These are phyloP conservation scores for Lucifuga dentata DNA, from an alignment of 2,113 vertebrate genomes.

Conservation along the genomic window DNA sequence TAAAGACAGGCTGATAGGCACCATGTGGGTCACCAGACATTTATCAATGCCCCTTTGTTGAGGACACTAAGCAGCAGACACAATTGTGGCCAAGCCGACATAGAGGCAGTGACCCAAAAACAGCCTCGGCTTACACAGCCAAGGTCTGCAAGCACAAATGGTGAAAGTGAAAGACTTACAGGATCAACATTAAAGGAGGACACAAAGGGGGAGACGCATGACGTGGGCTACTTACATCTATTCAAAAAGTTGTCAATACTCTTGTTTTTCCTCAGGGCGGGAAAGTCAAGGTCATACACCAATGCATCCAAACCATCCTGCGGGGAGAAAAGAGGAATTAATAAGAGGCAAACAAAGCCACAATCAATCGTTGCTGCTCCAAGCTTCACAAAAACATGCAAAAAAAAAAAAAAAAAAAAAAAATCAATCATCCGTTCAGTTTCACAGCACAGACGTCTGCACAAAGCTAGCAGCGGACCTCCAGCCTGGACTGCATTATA, in stretches of 20 bases:
- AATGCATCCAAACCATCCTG: conserved; percentile 98
- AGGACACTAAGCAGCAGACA: conserved; percentile 76
- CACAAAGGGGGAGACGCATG: background rate
- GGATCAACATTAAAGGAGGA: conserved; percentile 15
- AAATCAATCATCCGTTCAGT: too few relatives aligned
- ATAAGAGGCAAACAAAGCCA: conserved; percentile 11
- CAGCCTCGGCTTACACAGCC: conserved; percentile 29
- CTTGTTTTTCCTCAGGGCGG: conserved; percentile 99
- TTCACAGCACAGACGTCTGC: background rate
- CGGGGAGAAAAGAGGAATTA: conserved; percentile 55
- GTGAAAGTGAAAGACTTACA: conserved; percentile 29
- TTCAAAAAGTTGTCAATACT: conserved; percentile 99
- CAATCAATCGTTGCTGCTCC: background rate
- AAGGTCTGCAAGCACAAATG: conserved; percentile 34
- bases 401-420: conserved; percentile 4
- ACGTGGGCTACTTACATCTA: conserved; percentile 92
- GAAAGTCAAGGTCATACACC: conserved; percentile 99
- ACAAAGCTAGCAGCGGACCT: background rate
- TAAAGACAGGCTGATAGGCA: conserved; percentile 58
- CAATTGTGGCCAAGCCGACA: conserved; percentile 73
- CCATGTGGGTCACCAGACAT: conserved; percentile 77
- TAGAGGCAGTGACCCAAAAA: conserved; percentile 76
- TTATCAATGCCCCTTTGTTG: conserved; percentile 81
- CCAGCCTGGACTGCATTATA: conserved; percentile 27
- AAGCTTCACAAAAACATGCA: conserved; percentile 10